These are phyloP conservation scores for Cloeon dipterum DNA, from an alignment of 2,888 invertebrate genomes.

Conservation along the genomic window DNA sequence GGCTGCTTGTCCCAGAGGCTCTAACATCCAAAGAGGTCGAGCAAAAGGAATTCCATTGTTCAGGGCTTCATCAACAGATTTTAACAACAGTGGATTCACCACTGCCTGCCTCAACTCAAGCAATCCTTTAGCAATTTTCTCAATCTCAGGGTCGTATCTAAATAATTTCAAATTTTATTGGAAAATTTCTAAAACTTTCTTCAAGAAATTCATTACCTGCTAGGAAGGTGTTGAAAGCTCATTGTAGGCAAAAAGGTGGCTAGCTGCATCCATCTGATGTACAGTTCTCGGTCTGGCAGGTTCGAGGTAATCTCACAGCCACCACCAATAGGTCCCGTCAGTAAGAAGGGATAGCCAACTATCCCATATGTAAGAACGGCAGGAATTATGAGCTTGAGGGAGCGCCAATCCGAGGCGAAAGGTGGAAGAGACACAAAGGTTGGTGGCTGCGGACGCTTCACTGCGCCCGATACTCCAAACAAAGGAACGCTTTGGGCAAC, in stretches of 20 bases:
- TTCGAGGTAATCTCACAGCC: constrained; percentile 42
- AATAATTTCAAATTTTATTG: too few species aligned
- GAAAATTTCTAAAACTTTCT: too few species aligned
- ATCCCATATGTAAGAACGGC: constrained; percentile 72
- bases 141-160: background rate
- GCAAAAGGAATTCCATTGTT: constrained; percentile 66
- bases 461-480: constrained; percentile 65
- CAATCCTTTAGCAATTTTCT: background rate
- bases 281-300: constrained; percentile 58
- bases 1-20: constrained; percentile 54
- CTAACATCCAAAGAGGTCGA: constrained; percentile 75
- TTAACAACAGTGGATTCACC: constrained; percentile 49
- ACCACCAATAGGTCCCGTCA: constrained; percentile 87
- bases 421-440: constrained; percentile 70
- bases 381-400: constrained; percentile 59
- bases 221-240: constrained; percentile 74
- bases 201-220: constrained; percentile 54
- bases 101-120: background rate
- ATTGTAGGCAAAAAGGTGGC: constrained; percentile 80
- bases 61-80: constrained; percentile 52
- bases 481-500: constrained; percentile 32
- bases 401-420: constrained; percentile 73
- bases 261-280: constrained; percentile 75
- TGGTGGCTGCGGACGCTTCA: constrained; percentile 57
- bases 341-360: constrained; percentile 76